phyloP scores from a whole-genome alignment of 2,113 vertebrate genomes.

The Gymnobelideus leadbeateri region DNA sequence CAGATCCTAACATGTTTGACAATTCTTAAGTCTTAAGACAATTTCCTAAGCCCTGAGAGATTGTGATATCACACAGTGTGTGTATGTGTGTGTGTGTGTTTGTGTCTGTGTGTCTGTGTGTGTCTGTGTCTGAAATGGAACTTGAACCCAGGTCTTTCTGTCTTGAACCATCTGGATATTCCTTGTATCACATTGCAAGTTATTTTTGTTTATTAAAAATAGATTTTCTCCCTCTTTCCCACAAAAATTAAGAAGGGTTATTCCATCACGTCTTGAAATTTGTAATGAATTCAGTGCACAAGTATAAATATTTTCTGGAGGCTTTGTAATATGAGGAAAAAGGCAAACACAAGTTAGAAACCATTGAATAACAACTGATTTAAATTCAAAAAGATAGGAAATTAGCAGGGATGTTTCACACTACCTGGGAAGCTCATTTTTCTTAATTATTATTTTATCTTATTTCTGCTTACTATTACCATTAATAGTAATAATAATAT shows the following conservation, averaged over 20 bases:
- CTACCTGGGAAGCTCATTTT: not conserved
- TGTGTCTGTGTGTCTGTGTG: too few relatives aligned
- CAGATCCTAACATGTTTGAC: not conserved
- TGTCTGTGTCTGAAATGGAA: not conserved
- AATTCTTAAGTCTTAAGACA: not conserved
- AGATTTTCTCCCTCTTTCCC: not conserved
- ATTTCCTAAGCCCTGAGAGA: not conserved
- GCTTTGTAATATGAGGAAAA: not conserved
- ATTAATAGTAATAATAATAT: not conserved
- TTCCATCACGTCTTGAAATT: not conserved
- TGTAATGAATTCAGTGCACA: not conserved
- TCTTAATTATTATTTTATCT: not conserved
- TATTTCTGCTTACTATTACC: not conserved
- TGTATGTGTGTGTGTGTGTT: not conserved
- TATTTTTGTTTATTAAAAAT: not conserved
- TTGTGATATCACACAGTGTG: not conserved
- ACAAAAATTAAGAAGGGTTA: not conserved
- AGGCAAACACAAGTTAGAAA: not conserved
- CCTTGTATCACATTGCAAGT: not conserved
- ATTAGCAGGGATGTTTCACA: not conserved
- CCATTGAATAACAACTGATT: not conserved
- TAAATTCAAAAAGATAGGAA: not conserved
- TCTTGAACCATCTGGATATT: not conserved
- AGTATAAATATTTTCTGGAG: not conserved
- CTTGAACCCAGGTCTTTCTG: not conserved